Conservation (phyloP, 2,888 invertebrate genomes). For the Anaspis maculata region DNA sequence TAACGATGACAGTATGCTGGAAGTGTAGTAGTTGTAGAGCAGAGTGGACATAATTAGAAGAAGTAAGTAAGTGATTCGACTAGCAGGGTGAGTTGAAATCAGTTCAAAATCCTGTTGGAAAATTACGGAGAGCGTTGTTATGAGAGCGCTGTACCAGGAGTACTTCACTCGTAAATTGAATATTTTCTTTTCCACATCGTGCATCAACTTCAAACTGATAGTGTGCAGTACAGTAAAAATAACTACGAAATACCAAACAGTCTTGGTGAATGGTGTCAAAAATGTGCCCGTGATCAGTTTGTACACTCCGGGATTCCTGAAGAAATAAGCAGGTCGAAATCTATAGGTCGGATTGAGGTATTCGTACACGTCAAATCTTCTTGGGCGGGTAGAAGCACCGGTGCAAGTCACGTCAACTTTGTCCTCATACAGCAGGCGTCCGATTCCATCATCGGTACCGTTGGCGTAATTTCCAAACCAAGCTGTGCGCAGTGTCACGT, state of each 20-base stretch:
- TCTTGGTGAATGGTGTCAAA: slow-evolving; percentile 41
- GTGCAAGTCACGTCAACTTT: slow-evolving; percentile 24
- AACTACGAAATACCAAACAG: slow-evolving; percentile 40
- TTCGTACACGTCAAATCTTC: slow-evolving; percentile 24
- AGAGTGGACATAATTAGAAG: slow-evolving; percentile 37
- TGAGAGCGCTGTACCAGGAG: slow-evolving; percentile 42
- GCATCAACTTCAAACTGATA: slow-evolving; percentile 35
- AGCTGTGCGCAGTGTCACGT: too few relatives aligned
- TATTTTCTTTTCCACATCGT: slow-evolving; percentile 36
- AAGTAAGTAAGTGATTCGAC: slow-evolving; percentile 23
- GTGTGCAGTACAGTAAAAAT: slow-evolving; percentile 35
- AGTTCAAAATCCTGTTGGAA: slow-evolving; percentile 34
- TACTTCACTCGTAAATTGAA: slow-evolving; percentile 35
- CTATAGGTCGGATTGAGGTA: slow-evolving; percentile 26
- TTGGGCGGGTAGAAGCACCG: slow-evolving; percentile 21
- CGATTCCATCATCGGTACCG: slow-evolving; percentile 29
- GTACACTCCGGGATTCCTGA: slow-evolving; percentile 27
- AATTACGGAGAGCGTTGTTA: slow-evolving; percentile 26
- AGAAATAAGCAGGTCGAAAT: slow-evolving; percentile 31
- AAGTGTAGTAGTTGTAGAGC: slow-evolving; percentile 52
- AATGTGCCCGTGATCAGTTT: slow-evolving; percentile 39
- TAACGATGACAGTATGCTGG: slow-evolving; percentile 51
- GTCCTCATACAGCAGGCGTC: slow-evolving; percentile 23
- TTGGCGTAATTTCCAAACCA: slow-evolving; percentile 28
- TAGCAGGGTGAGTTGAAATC: too few relatives aligned